Base-by-base conservation (phyloP, 2,113 vertebrate species). In the Cryptotis parvus region DNA sequence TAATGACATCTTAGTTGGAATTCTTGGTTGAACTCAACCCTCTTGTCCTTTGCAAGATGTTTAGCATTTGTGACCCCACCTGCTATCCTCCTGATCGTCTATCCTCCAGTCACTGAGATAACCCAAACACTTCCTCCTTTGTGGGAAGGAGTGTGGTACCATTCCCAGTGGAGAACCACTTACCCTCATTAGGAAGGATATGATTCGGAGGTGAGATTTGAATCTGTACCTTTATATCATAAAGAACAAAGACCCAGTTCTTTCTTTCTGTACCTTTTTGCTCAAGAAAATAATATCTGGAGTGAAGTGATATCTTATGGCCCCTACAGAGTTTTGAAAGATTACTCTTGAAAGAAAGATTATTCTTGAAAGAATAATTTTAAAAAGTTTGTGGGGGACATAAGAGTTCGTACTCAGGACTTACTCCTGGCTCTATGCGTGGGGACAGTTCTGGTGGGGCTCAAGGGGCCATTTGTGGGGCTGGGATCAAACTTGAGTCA, bases 1-100 rank as follows among this genome's bases (percentile, higher is more conserved):
- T 37, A 16, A 33, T 39, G 24, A 26, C 9, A 24, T 58, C 73
- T 84, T 39, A 55, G 37, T 10, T 81, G 45, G 43, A 69, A 58
- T 11, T n/a, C 0, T 52, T 92, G 27, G 77, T 92, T 72, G 86
- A 39, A 81, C 11, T 82, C 89, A 41, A 70, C 10, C 72, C 75
- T 76, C 61, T 69, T 58, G 87, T 89, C 39, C 73, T 84, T 81
- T 33, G 63, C 10, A 80, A 41, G 33, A 70, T 14, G 8, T 80
- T 84, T 91, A n/a, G n/a, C 39, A 10, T 77, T 49, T 49, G 77
- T 92, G 39, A 27, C 45, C 26, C 52, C 72, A 35, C 43, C 20
- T 2, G 0, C 80, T 61, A 61, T 8, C 76, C 58, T 49, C 58
- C 55, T 70, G 80, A 79, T 86, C 91, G 68, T 75, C 24, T 63